Percentiles rank a stretch among this genome's conserved stretches.
phyloP scores from a whole-genome alignment of 2,888 invertebrate genomes.

The Lepeophtheirus nordmannii region DNA sequence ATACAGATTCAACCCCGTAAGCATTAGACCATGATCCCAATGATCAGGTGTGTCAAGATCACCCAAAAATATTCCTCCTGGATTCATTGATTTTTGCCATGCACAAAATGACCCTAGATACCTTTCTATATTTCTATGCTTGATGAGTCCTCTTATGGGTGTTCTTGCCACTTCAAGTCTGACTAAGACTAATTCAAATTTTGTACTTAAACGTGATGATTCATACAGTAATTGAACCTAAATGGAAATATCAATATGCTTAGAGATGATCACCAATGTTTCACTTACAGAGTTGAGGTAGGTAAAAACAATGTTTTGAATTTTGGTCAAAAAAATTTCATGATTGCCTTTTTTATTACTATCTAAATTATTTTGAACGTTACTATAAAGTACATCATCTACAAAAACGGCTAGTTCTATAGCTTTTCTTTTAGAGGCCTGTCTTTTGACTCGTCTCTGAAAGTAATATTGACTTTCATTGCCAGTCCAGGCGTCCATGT shows the following conservation, averaged over 20 bases:
- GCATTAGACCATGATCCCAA: constrained; percentile 35
- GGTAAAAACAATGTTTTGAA: constrained; percentile 29
- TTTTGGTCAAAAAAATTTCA: neutral
- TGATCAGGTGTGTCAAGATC: constrained; percentile 28
- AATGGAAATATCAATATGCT: neutral
- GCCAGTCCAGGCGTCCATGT: neutral
- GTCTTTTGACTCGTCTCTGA: neutral
- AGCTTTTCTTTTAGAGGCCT: constrained; percentile 26
- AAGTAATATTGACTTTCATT: too few species aligned
- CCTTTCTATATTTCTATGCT: constrained; percentile 31
- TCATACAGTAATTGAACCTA: constrained; percentile 33
- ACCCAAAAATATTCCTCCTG: constrained; percentile 31
- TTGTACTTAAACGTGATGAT: constrained; percentile 30
- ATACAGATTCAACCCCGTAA: constrained; percentile 31
- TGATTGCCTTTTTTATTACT: too few species aligned
- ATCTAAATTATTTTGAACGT: constrained; percentile 26
- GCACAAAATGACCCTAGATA: constrained; percentile 34
- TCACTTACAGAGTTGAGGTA: constrained; percentile 28
- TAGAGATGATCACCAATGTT: neutral
- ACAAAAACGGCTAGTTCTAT: constrained; percentile 33
- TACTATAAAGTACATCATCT: constrained; percentile 30
- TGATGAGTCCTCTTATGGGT: constrained; percentile 28
- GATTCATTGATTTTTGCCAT: constrained; percentile 32
- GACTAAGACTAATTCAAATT: constrained; percentile 31
- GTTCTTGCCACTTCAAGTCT: constrained; percentile 32